Evolutionary conservation across 2,888 invertebrate species (phyloP).

Genomic region (Drosophila macrospina): DNA sequence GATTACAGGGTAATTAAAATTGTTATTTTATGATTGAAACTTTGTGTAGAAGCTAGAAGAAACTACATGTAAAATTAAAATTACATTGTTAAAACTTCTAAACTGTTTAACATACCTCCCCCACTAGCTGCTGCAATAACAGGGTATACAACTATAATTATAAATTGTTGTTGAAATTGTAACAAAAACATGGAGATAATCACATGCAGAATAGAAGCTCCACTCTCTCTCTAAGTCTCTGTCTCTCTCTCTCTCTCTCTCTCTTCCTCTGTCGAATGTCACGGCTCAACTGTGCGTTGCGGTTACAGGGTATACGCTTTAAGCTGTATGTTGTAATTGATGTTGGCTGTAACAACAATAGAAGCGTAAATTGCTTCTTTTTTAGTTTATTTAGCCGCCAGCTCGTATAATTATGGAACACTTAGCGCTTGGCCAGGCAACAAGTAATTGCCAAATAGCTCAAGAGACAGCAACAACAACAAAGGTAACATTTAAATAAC

Average conservation of each 20-base stretch:
- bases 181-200: no score
- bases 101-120: no score
- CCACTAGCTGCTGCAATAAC: not conserved
- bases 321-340: slow-evolving; percentile 38
- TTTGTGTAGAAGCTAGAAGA: no score
- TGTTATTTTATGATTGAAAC: no score
- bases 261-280: no score
- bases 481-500: slow-evolving; percentile 46
- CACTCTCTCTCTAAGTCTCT: no score
- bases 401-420: slow-evolving; percentile 63
- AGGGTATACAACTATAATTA: not conserved
- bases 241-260: no score
- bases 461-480: slow-evolving; percentile 32
- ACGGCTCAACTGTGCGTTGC: no score
- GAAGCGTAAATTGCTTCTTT: slow-evolving; percentile 34
- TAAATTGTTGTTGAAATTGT: not conserved
- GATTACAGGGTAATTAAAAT: no score
- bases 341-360: slow-evolving; percentile 28
- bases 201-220: no score
- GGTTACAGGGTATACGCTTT: not conserved
- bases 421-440: slow-evolving; percentile 65
- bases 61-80: no score
- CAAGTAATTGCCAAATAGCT: slow-evolving; percentile 39
- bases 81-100: no score
- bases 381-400: slow-evolving; percentile 26